Evolutionary conservation across 2,113 vertebrate species (phyloP).

Genomic region (Triplophysa siluroides): DNA sequence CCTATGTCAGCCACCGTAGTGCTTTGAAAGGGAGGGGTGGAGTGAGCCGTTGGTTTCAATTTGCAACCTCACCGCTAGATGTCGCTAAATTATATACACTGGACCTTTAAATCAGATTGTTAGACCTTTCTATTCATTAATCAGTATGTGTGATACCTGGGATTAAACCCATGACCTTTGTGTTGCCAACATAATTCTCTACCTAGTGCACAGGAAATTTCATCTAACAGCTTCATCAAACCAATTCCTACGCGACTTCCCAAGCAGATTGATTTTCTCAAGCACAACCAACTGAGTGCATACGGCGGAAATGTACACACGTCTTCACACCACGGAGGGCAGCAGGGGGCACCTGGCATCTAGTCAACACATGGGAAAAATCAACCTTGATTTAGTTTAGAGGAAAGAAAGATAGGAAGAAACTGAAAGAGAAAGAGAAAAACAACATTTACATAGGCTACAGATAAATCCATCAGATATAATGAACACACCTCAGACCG

Average conservation of each 20-base stretch:
- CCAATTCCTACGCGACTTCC: not conserved
- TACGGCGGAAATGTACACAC: not conserved
- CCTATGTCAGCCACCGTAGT: too few relatives aligned
- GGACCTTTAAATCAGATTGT: too few relatives aligned
- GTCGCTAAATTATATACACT: too few relatives aligned
- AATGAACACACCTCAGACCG: not conserved
- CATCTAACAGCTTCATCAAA: not conserved
- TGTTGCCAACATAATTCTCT: too few relatives aligned
- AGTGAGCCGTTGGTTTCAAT: too few relatives aligned
- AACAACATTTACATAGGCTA: not conserved
- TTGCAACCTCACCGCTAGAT: too few relatives aligned
- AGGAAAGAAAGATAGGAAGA: not conserved
- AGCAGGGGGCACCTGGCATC: not conserved
- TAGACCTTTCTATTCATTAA: too few relatives aligned
- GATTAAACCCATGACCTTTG: too few relatives aligned
- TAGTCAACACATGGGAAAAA: constrained; percentile 26
- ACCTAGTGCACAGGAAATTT: not conserved
- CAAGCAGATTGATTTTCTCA: not conserved
- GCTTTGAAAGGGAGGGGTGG: too few relatives aligned
- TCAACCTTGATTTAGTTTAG: constrained; percentile 12
- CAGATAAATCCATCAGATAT: constrained; percentile 25
- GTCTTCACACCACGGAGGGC: not conserved
- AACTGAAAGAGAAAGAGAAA: constrained; percentile 3
- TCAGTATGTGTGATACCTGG: too few relatives aligned
- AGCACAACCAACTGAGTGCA: not conserved